Conservation (phyloP, 2,113 vertebrate species). For the Rhagologus leucostigma region DNA sequence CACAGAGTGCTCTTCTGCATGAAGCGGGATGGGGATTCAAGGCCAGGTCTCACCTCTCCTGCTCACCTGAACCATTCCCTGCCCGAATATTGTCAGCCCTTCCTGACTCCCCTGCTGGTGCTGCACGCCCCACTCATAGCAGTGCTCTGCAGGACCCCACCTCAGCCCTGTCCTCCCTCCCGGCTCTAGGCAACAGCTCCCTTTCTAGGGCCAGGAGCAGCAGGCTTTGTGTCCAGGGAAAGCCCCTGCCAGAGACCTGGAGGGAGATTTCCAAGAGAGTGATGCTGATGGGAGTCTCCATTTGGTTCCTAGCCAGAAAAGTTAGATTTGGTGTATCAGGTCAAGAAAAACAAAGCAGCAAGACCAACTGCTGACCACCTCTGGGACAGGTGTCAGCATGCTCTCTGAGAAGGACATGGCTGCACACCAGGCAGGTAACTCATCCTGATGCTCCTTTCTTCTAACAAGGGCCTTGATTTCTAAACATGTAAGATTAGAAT, state of each 20-base stretch:
- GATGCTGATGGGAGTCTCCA: neutral
- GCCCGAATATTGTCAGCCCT: neutral
- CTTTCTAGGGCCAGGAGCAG: neutral
- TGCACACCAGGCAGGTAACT: fast-evolving
- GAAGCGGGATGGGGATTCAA: fast-evolving
- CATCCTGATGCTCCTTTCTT: neutral
- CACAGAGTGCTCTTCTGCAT: too few species aligned
- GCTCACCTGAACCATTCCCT: neutral
- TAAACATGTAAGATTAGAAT: neutral
- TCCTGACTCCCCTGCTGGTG: neutral
- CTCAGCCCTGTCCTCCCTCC: neutral
- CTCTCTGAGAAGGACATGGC: neutral
- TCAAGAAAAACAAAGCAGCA: neutral
- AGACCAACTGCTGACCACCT: neutral
- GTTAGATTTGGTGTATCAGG: neutral
- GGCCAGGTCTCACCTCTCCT: neutral
- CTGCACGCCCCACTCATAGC: neutral
- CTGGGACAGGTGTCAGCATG: neutral
- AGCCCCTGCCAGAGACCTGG: neutral
- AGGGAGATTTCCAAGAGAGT: neutral
- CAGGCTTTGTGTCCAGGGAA: neutral
- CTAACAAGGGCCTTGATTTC: neutral
- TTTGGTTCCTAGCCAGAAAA: neutral
- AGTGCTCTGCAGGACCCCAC: fast-evolving
- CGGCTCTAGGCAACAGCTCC: neutral